Percentiles rank a stretch among this genome's conserved stretches.
phyloP scores from a whole-genome alignment of 2,113 vertebrate species.

The Penelope pileata region DNA sequence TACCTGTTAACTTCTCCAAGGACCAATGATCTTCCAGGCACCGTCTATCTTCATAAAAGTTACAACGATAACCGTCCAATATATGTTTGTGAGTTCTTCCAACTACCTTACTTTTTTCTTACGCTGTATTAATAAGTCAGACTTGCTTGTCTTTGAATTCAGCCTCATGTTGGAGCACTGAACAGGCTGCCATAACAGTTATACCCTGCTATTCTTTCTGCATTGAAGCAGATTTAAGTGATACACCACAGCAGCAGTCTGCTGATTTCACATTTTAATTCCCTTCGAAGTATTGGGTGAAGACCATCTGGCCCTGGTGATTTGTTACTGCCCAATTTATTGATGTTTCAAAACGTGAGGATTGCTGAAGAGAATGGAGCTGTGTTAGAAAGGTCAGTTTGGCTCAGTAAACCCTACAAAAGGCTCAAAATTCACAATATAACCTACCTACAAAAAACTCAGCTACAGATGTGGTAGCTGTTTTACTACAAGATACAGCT shows the following conservation, averaged over 20 bases:
- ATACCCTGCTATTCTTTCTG: conserved; percentile 1
- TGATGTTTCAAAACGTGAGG: neutral
- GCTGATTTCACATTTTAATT: conserved; percentile 33
- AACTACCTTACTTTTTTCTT: neutral
- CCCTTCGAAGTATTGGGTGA: neutral
- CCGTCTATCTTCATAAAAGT: neutral
- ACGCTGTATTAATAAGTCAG: neutral
- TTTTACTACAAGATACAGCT: conserved; percentile 11
- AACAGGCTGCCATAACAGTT: neutral
- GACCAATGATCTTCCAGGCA: neutral
- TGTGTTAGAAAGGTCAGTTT: conserved; percentile 3
- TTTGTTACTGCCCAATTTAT: conserved; percentile 30
- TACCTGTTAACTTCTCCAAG: neutral
- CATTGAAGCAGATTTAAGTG: neutral
- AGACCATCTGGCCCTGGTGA: conserved; percentile 32
- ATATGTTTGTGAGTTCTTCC: neutral
- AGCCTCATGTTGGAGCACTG: neutral
- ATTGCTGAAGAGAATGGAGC: neutral
- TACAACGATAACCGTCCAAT: neutral
- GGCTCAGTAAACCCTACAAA: neutral
- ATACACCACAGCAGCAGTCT: conserved; percentile 5
- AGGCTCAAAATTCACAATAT: conserved; percentile 9
- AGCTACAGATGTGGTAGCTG: neutral
- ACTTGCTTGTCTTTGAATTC: neutral
- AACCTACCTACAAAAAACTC: conserved; percentile 30